A percentile compares a stretch with the other conserved stretches of the same genome.
phyloP scores from a whole-genome alignment of 2,888 invertebrate species.

The Spodoptera exigua region DNA sequence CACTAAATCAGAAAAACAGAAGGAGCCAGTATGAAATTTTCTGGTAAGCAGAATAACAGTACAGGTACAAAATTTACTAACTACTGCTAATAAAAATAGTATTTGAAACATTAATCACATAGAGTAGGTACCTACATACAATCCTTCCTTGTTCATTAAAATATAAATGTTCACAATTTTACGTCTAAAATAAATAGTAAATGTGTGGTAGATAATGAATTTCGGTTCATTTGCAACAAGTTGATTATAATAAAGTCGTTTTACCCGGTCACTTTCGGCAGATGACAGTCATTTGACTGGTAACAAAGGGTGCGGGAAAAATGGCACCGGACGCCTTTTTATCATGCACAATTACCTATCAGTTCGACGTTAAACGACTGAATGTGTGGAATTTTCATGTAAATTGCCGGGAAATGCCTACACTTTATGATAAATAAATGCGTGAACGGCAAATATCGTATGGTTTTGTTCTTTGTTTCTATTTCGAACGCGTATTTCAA shows the following conservation, averaged over 20 bases:
- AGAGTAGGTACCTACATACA: no score
- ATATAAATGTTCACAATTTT: not conserved
- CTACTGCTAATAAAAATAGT: no score
- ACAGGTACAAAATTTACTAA: no score
- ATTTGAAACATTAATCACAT: no score
- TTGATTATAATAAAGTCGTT: slow-evolving; percentile 80
- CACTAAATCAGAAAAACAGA: no score
- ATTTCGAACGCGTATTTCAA: not conserved
- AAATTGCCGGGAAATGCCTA: slow-evolving; percentile 41
- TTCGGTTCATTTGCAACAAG: slow-evolving; percentile 68
- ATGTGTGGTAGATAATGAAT: slow-evolving; percentile 57
- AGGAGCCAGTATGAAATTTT: no score
- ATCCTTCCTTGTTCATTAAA: no score
- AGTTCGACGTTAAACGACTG: slow-evolving; percentile 58
- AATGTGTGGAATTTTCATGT: slow-evolving; percentile 51
- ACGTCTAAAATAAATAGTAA: slow-evolving; percentile 20
- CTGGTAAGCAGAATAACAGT: no score
- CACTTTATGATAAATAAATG: slow-evolving; percentile 36
- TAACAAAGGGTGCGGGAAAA: slow-evolving; percentile 61
- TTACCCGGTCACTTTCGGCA: slow-evolving; percentile 58
- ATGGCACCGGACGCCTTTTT: slow-evolving; percentile 57
- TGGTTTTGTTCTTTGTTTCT: slow-evolving; percentile 10
- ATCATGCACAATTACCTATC: slow-evolving; percentile 65
- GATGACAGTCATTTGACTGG: slow-evolving; percentile 69
- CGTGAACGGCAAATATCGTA: slow-evolving; percentile 6